Evolutionary conservation across 2,797 vertebrate genomes (phyloP), one percentile per base, ranked within the genome.

Genomic region (Halcyon badia): DNA sequence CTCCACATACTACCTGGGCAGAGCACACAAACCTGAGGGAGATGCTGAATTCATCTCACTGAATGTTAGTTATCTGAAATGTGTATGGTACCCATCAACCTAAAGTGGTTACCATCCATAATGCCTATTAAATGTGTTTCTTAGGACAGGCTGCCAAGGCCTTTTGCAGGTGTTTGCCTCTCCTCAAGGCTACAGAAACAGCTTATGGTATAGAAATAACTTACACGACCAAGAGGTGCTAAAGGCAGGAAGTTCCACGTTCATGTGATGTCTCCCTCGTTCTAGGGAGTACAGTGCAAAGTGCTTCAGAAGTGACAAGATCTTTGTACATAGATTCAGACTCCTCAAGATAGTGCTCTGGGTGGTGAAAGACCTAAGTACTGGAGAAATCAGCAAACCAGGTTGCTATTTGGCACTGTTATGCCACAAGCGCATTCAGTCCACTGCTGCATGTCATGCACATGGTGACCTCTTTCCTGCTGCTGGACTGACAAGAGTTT

Each of bases 391-490:
- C 64, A 58, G 33, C 8, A 37, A 88, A 31, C 10, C 66, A 71
- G 19, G 13, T 30, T 78, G 37, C 51, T 33, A 3, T 6, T 19
- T 54, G 61, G 61, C 56, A 24, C 60, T 54, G 19, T 14, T 60
- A 69, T 39, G 69, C 52, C 0, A 0, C 2, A 12, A 91, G 39
- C 3, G 11, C 18, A 24, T 44, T 61, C n/a, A 44, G n/a, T 54
- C 33, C 6, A 1, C 70, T 79, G 54, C n/a, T 52, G 42, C 19
- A 7, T 5, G 28, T 44, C 26, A 52, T n/a, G 22, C 31, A 46
- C 26, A 8, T 0, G 4, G 18, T 25, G 20, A 14, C 6, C 26
- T 51, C 61, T 13, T 70, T 66, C 48, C 66, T 3, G 0, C 73
- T 62, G 48, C 39, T 19, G 16, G 35, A 78, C n/a, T 51, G 77